Base-by-base conservation (phyloP, 2,797 vertebrate species). In the Gephyroberyx darwinii region DNA sequence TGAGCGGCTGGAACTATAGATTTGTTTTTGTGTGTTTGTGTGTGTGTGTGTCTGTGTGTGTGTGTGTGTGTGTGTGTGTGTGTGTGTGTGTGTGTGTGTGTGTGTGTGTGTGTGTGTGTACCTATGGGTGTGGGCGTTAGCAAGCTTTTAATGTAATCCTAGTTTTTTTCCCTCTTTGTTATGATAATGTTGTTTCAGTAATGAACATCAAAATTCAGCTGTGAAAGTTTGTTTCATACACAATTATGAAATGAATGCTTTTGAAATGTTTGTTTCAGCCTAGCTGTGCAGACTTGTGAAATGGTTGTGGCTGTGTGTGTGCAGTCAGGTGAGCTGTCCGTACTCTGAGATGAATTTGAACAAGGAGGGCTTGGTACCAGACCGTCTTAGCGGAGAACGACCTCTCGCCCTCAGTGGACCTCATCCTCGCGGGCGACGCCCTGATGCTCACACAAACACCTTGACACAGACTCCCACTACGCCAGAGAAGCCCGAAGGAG, bases 291-390 rank as follows among this genome's bases (percentile, higher is more conserved):
- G 47, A 48, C 2, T 47, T 47, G 16, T n/a, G 16, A 50, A 26
- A 0, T 53, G 26, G 13, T 35, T n/a, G 14, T 37, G 17, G 68
- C 16, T 71, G 7, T 75, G 8, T 69, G 30, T 80, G 22, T 80
- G 55, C 90, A 96, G 95, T 20, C 91, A 94, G 63, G 91, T 96
- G 83, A 96, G 96, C 84, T 97, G 96, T 85, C 96, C 96, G 0
- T 97, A 97, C 83, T 96, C 96, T 0, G 95, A 96, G 71, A 82
- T 95, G 61, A 98, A 96, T 85, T 89, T 96, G 69, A 96, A 93
- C 90, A 96, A 94, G 66, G 96, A 96, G n/a, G 93, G 90, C 53
- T 70, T 93, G 57, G 66, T 96, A 61, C 96, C 94, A 9, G 95
- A 98, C 88, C 94, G 96, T 13, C 94, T 98, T 50, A 93, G 91